phyloP scores from a whole-genome alignment of 37 sponge, comb jelly and placozoan genomes.

The Trichoplax adhaerens region DNA sequence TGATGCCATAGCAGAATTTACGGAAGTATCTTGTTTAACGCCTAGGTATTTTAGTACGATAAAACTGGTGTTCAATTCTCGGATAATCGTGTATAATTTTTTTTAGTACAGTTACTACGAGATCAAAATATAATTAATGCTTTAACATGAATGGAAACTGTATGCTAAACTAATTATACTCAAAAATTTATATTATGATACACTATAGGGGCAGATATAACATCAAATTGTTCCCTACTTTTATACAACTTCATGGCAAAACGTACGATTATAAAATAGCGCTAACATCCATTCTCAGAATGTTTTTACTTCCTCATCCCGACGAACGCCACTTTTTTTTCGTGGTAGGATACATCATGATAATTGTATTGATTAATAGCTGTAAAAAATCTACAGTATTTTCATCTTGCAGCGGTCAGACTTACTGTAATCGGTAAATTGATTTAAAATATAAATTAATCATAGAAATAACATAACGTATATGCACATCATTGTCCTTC shows the following conservation, averaged over 20 bases:
- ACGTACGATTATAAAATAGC: conserved; percentile 95
- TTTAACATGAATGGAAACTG: not conserved
- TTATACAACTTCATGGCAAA: conserved; percentile 87
- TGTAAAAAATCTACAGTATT: too few relatives aligned
- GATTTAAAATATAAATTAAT: not conserved
- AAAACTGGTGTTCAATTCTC: too few relatives aligned
- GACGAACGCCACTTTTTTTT: conserved; percentile 89
- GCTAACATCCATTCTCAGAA: conserved; percentile 49
- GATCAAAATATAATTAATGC: not conserved
- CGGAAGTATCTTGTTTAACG: conserved; percentile 59
- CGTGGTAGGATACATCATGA: conserved; percentile 33
- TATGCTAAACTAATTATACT: not conserved
- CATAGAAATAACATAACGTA: not conserved
- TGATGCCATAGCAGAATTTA: conserved; percentile 79
- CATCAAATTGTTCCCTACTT: conserved; percentile 81
- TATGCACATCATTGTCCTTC: not conserved
- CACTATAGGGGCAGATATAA: conserved; percentile 74
- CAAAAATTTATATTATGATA: not conserved
- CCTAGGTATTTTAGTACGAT: conserved; percentile 47
- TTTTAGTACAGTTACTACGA: not conserved
- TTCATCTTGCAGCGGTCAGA: not conserved
- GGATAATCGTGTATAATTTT: not conserved
- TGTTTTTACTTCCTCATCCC: conserved; percentile 80
- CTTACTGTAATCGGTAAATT: not conserved
- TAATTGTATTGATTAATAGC: too few relatives aligned